Conservation (phyloP, 2,797 vertebrate genomes). For the Atherinosoma microstoma region DNA sequence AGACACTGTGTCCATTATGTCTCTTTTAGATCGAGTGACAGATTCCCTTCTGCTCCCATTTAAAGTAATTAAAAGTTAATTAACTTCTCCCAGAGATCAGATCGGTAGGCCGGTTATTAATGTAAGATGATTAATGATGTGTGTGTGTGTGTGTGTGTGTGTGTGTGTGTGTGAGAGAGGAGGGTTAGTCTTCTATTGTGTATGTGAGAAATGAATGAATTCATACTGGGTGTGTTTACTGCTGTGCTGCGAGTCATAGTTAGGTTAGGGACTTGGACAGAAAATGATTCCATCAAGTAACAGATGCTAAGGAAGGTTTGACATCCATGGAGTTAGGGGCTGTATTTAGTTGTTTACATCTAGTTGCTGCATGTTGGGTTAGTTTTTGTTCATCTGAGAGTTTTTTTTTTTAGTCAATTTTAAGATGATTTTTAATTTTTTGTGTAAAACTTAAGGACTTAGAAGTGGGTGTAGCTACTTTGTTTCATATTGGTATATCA, state of each 20-base stretch:
- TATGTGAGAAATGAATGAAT: slow-evolving; percentile 16
- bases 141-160: too few relatives aligned
- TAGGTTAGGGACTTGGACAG: slow-evolving; percentile 41
- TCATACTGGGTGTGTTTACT: slow-evolving; percentile 30
- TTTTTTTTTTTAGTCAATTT: not conserved
- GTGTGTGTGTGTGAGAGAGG: too few relatives aligned
- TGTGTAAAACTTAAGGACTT: not conserved
- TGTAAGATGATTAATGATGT: slow-evolving; percentile 18
- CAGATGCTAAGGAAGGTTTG: not conserved
- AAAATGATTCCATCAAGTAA: not conserved
- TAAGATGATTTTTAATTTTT: not conserved
- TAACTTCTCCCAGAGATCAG: not conserved
- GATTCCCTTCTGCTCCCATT: not conserved
- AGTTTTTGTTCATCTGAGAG: not conserved
- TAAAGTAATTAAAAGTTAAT: slow-evolving; percentile 14
- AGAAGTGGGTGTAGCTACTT: too few relatives aligned
- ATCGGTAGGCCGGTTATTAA: slow-evolving; percentile 9
- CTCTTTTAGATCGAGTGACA: not conserved
- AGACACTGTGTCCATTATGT: slow-evolving; percentile 18
- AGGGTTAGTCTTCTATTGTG: slow-evolving; percentile 13
- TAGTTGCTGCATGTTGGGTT: not conserved
- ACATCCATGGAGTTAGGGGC: not conserved
- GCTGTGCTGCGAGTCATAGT: slow-evolving; percentile 74
- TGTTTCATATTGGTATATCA: not conserved
- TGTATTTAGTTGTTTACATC: not conserved